phyloP scores from a whole-genome alignment of 2,797 vertebrate genomes.

The Otolemur crassicaudatus region DNA sequence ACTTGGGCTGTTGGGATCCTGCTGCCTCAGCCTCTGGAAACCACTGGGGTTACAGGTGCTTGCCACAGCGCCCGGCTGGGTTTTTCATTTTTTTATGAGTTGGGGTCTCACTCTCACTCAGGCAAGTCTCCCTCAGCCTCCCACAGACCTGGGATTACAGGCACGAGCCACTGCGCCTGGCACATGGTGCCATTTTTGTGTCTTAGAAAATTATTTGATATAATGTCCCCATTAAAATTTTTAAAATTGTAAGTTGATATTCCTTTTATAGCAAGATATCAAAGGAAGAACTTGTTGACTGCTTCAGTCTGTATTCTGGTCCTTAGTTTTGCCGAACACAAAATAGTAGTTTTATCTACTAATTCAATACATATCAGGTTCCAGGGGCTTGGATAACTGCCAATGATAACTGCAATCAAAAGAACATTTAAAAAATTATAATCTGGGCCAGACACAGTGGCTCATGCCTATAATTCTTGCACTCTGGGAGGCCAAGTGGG shows the following conservation, averaged over 20 bases:
- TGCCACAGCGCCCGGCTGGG: no score
- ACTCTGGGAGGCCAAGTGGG: no score
- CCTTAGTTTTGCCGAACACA: not conserved
- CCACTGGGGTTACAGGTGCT: no score
- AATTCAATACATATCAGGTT: not conserved
- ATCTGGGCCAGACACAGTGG: not conserved
- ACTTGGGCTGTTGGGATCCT: no score
- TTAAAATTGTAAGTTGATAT: conserved; percentile 23
- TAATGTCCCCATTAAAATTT: not conserved
- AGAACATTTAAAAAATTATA: not conserved
- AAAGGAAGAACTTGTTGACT: conserved; percentile 6
- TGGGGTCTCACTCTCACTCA: no score
- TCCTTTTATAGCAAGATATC: conserved; percentile 37
- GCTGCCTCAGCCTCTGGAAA: no score
- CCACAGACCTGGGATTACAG: no score
- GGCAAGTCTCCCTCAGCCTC: no score
- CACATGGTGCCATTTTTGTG: not conserved
- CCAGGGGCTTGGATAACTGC: not conserved
- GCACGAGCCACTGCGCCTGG: no score
- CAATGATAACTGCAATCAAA: conserved; percentile 21
- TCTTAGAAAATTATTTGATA: conserved; percentile 45
- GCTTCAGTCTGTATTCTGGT: not conserved
- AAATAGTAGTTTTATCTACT: conserved; percentile 28
- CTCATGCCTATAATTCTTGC: no score
- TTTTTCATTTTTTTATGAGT: no score